phyloP scores from a whole-genome alignment of 2,797 vertebrate genomes.

The Alca torda region DNA sequence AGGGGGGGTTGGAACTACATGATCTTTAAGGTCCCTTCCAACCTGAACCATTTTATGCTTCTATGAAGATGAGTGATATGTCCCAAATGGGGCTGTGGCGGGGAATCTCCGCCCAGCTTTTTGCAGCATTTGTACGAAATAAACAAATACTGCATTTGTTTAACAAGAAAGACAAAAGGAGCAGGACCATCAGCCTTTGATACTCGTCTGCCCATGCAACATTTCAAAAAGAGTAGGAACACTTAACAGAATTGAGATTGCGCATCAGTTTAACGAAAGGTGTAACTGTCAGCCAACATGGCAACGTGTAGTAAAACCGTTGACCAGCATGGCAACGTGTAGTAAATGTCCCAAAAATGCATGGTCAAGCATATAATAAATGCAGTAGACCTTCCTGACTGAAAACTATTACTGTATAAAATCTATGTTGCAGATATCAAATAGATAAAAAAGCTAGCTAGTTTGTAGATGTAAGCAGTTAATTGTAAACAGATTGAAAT shows the following conservation, averaged over 20 bases:
- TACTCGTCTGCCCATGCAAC: neutral
- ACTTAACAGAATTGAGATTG: neutral
- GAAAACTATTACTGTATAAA: neutral
- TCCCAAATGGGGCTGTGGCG: accelerated
- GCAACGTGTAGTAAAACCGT: neutral
- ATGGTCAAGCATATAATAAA: accelerated
- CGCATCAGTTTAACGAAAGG: neutral
- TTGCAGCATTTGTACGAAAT: neutral
- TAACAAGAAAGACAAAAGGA: neutral
- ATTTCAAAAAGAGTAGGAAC: neutral
- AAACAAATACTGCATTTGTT: neutral
- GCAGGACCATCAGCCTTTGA: neutral
- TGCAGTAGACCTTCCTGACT: neutral
- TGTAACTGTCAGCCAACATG: too few species aligned
- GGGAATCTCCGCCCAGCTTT: accelerated
- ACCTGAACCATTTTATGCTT: neutral
- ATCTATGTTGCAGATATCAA: neutral
- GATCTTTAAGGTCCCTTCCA: neutral
- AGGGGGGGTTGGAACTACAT: too few species aligned
- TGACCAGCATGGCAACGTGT: accelerated
- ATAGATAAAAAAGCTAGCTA: neutral
- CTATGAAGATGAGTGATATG: accelerated
- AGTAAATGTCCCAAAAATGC: neutral
- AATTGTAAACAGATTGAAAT: neutral
- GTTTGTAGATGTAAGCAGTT: neutral